These are phyloP conservation scores for Leptocoma aspasia DNA, from an alignment of 2,113 vertebrate genomes.

Conservation along the genomic window DNA sequence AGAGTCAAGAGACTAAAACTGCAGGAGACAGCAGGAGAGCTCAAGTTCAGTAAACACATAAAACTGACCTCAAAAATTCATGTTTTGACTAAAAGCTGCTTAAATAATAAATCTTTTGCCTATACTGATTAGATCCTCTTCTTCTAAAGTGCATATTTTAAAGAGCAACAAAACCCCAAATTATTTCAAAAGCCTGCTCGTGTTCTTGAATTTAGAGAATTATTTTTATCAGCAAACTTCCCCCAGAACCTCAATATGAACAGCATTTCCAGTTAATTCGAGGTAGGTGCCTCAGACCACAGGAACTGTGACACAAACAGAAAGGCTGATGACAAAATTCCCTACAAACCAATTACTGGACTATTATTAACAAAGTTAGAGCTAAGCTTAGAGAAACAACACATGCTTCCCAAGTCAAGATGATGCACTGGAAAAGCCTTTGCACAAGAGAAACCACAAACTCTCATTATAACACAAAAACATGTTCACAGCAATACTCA, in stretches of 20 bases:
- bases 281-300: neutral
- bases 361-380: neutral
- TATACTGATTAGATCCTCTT: neutral
- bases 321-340: neutral
- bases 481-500: neutral
- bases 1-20: neutral
- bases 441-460: neutral
- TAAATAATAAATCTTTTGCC: neutral
- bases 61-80: neutral
- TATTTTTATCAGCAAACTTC: neutral
- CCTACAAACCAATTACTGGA: neutral
- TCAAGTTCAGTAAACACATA: neutral
- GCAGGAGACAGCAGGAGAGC: neutral
- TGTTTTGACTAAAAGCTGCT: neutral
- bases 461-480: neutral
- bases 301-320: neutral
- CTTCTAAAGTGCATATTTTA: neutral
- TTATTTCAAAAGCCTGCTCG: neutral
- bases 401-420: neutral
- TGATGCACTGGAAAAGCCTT: neutral
- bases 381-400: neutral
- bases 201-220: neutral
- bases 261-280: neutral
- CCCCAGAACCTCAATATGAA: neutral
- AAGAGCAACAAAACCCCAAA: neutral